Evolutionary conservation across 2,888 invertebrate genomes (phyloP), one percentile per base, ranked within the genome.

Genomic region (Drosophila mulleri): DNA sequence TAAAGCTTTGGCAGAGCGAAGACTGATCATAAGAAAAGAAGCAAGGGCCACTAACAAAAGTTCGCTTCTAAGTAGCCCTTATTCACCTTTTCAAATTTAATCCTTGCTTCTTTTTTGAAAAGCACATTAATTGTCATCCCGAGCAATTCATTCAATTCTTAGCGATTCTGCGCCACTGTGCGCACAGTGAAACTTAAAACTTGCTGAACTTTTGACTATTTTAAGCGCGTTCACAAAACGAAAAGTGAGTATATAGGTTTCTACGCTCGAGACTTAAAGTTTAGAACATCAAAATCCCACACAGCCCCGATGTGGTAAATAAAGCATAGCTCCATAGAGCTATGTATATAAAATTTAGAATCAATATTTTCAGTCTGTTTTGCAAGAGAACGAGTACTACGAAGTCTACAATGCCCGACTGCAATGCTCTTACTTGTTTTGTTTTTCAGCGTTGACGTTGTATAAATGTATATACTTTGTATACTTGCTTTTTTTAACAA

Each of bases 141-240:
- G 23, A 11, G n/a, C 20, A 39, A 3, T 8, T 29, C 9, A 2
- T 5, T 29, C 29, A 9, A 29, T 8, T 29, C 29, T 7, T 26
- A 42, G 18, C 29, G 20, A 12, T 59, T 52, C 50, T 14, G 52
- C 5, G 9, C 50, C 78, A 78, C 80, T 76, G 78, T 78, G 76
- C 71, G 48, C 32, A 37, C 56, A 72, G 37, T 74, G 63, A 66
- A 77, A 39, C 62, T 65, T 14, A 53, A 71, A 74, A 72, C 65
- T 67, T 68, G 44, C n/a, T 59, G 56, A 72, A 68, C 45, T 69
- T 53, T 71, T 26, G 47, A 14, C 48, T 50, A 32, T 50, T 50
- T 18, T 5, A 18, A 18, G 32, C 50, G 18, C 3, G 1, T 11
- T 18, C 0, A 9, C n/a, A 32, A 6, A 11, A 2, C 2, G 1